Base-by-base conservation (phyloP, 30 jellyfish, hydroid and myxozoan species). In the Nemopilema nomurai region DNA sequence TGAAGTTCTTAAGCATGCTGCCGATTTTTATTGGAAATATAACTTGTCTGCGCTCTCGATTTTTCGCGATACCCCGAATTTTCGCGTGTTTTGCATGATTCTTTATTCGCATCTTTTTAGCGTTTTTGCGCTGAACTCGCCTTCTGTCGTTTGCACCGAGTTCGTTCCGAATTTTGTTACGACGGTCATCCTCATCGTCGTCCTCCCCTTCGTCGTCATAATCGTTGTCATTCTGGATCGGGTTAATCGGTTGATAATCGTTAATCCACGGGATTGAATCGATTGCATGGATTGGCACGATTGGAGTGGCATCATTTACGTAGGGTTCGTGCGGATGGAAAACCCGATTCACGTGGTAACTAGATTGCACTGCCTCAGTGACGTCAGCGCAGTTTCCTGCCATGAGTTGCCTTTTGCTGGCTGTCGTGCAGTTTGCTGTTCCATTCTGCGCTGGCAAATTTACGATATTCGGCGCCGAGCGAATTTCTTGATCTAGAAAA, bases 301-400 rank as follows among this genome's bases (percentile, higher is more conserved):
- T 83, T 22, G 91, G 91, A 19, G 86, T 71, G 4, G 76, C 79
- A 31, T 83, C 91, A 70, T 83, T 83, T 24, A 83, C 71, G 62
- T 70, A 71, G 8, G 91, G 86, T 79, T 83, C 91, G 71, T 83
- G 85, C 9, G 86, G 86, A n/a, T 52, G 86, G 62, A 71, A 83
- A 17, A 23, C 69, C 63, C 50, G 91, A 51, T 49, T 64, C 22
- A 23, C 22, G 28, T 81, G 83, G 20, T 69, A 77, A 26, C 8
- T 49, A 19, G 49, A 22, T 18, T 67, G 76, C 23, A 67, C 32
- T n/a, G 77, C 26, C n/a, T 49, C 18, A 27, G 83, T 67, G 16
- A 53, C 90, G 27, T 22, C 77, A 17, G 1, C 77, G 51, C 87
- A 77, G 21, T 62, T 27, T n/a, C 67, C 69, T 22, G 51, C 49